A percentile compares a stretch with the other conserved stretches of the same genome.
These are phyloP conservation scores for Dryocosmus kuriphilus DNA, from an alignment of 2,888 invertebrate species.

Conservation along the genomic window DNA sequence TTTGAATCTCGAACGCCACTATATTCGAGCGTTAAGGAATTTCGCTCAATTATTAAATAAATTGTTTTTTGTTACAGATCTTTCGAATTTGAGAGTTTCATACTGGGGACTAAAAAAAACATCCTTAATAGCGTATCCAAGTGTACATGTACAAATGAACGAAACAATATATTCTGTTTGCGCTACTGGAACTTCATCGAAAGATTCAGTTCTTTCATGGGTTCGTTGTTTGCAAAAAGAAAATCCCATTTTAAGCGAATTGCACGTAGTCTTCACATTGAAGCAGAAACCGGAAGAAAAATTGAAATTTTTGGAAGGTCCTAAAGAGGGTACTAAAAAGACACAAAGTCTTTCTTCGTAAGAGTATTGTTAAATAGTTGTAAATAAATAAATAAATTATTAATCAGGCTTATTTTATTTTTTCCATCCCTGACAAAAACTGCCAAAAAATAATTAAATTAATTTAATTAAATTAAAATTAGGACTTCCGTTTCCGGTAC, in stretches of 20 bases:
- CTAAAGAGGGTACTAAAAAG: too few species aligned
- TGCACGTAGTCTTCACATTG: slow-evolving; percentile 92
- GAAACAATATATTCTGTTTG: slow-evolving; percentile 92
- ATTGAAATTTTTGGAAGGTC: slow-evolving; percentile 13
- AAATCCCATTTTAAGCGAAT: slow-evolving; percentile 85
- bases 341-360: neutral
- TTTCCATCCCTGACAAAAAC: too few species aligned
- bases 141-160: slow-evolving; percentile 95
- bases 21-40: too few species aligned
- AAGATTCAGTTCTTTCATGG: slow-evolving; percentile 96
- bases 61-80: slow-evolving; percentile 80
- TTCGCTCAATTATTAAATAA: too few species aligned
- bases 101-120: slow-evolving; percentile 78
- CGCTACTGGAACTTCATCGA: slow-evolving; percentile 93
- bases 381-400: slow-evolving; percentile 25
- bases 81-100: slow-evolving; percentile 83
- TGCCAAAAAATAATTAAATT: too few species aligned
- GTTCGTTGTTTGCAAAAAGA: slow-evolving; percentile 88
- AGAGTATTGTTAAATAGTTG: slow-evolving; percentile 14
- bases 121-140: slow-evolving; percentile 79
- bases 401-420: neutral
- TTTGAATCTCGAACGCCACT: too few species aligned
- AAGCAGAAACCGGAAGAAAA: slow-evolving; percentile 61
- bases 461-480: too few species aligned
- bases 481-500: too few species aligned